Evolutionary conservation across 2,797 vertebrate genomes (phyloP).

Genomic region (Pseudochirops corinnae): DNA sequence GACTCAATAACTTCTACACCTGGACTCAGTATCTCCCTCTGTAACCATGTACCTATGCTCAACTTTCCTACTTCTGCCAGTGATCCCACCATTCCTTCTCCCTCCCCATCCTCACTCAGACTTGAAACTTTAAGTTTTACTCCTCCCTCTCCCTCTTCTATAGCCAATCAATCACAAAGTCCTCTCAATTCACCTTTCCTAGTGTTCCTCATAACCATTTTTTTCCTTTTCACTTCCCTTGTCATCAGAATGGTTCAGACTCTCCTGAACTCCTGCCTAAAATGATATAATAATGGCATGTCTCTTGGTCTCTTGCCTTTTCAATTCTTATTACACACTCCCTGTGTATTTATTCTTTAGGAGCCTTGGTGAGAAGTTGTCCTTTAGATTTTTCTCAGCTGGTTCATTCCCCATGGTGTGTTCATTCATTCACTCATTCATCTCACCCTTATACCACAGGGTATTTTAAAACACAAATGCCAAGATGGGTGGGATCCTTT

Average conservation of each 20-base stretch:
- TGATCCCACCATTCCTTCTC: background rate
- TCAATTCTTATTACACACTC: background rate
- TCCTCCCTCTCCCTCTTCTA: background rate
- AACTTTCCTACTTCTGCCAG: background rate
- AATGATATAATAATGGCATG: background rate
- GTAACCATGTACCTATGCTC: background rate
- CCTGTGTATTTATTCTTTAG: background rate
- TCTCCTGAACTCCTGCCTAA: background rate
- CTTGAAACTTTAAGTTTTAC: background rate
- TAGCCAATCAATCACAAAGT: background rate
- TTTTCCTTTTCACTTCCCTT: background rate
- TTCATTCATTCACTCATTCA: background rate
- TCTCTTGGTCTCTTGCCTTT: background rate
- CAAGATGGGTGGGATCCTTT: background rate
- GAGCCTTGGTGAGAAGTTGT: background rate
- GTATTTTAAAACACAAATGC: background rate
- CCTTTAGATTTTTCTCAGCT: background rate
- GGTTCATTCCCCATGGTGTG: background rate
- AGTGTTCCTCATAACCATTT: background rate
- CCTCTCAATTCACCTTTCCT: background rate
- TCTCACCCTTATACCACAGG: background rate
- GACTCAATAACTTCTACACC: background rate
- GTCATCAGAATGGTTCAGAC: background rate
- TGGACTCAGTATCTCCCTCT: background rate
- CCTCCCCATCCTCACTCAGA: background rate